Evolutionary conservation across 2,888 invertebrate species (phyloP).

Genomic region (Leptinotarsa haldemani): DNA sequence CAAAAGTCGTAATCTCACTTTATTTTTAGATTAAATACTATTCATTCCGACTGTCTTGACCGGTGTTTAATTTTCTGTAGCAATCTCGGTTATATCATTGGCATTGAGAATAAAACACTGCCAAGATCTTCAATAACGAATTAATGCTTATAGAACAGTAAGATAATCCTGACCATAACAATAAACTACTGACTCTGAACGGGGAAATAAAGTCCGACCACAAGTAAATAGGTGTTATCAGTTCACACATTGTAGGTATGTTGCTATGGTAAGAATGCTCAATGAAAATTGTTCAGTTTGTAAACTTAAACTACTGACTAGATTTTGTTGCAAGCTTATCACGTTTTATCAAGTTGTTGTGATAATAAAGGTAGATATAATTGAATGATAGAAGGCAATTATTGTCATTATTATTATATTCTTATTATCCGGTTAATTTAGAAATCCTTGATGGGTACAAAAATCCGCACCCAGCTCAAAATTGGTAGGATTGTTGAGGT

Average conservation of each 20-base stretch:
- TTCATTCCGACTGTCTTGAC: conserved; percentile 5
- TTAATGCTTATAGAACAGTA: background rate
- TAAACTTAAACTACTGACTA: background rate
- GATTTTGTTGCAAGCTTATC: background rate
- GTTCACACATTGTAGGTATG: background rate
- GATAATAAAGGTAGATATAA: background rate
- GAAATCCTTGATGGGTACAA: no score
- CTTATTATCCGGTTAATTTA: no score
- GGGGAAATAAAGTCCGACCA: background rate
- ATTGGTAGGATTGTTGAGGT: no score
- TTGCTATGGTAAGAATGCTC: background rate
- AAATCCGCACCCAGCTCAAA: no score
- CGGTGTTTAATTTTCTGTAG: background rate
- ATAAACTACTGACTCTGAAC: background rate
- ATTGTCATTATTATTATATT: no score
- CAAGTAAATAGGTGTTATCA: background rate
- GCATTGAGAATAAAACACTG: conserved; percentile 4
- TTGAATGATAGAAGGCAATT: no score
- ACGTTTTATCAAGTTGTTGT: background rate
- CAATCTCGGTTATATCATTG: conserved; percentile 7
- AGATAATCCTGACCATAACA: background rate
- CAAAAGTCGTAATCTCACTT: background rate
- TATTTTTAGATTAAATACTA: conserved; percentile 12
- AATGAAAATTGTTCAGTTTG: background rate
- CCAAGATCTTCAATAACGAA: background rate